These are phyloP conservation scores for Trichosurus vulpecula DNA, from an alignment of 2,797 vertebrate genomes.

Conservation along the genomic window DNA sequence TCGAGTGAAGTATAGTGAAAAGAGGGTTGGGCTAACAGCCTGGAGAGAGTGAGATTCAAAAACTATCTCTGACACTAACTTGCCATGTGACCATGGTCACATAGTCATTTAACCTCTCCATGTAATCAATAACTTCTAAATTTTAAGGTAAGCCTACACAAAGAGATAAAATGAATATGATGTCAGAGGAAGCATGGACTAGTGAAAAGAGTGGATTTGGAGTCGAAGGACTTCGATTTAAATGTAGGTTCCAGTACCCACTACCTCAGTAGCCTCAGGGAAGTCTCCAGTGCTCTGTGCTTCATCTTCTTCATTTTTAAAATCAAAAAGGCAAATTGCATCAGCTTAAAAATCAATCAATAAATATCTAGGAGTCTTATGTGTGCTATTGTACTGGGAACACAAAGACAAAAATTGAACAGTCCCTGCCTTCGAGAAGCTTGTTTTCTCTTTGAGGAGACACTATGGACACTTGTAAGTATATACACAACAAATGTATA, in stretches of 20 bases:
- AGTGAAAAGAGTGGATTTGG: background rate
- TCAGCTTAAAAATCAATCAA: background rate
- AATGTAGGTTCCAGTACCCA: background rate
- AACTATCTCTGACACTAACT: background rate
- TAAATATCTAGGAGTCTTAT: background rate
- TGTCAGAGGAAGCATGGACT: background rate
- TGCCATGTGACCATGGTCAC: background rate
- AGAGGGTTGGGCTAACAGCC: background rate
- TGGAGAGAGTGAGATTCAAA: background rate
- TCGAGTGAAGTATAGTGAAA: background rate
- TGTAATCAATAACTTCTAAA: background rate
- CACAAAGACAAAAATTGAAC: background rate
- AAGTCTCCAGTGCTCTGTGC: background rate
- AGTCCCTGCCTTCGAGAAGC: background rate
- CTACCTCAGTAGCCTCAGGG: background rate
- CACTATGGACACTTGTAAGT: background rate
- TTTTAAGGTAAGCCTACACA: background rate
- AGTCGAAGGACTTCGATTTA: background rate
- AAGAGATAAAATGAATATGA: background rate
- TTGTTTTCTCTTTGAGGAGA: background rate
- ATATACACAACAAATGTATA: background rate
- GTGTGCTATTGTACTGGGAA: background rate
- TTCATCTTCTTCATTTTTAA: background rate
- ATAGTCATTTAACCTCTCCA: background rate
- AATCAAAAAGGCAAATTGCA: background rate